Evolutionary conservation across 2,113 vertebrate genomes (phyloP), one percentile per base, ranked within the genome.

Genomic region (Zosterops japonicus): DNA sequence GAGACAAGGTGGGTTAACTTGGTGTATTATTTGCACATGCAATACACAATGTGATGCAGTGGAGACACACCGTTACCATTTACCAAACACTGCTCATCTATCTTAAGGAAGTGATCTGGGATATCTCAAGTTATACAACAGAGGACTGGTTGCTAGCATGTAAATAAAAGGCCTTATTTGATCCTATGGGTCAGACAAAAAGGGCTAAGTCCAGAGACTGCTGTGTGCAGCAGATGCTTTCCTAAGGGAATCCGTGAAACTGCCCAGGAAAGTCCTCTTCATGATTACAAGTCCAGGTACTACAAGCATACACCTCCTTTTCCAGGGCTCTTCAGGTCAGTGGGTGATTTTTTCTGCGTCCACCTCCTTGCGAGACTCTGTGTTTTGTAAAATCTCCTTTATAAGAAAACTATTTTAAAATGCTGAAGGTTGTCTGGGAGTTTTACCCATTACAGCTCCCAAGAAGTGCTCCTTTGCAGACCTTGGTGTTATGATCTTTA

Each of bases 261-360:
- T n/a, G 19, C 5, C 11, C 1, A 3, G 52, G 39, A 53, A 57
- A 72, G 17, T 71, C 27, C 10, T 8, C 36, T 56, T 68, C 29
- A 9, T 17, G 20, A 50, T 39, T 33, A 79, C 33, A 64, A 36
- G 57, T 44, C 22, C 33, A 57, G 15, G 18, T 31, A 24, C 29
- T 57, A 56, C 86, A 75, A 83, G 20, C 21, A 60, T 5, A 39
- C 2, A 1, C 7, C 27, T 53, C 17, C 41, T 83, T 80, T 81
- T 64, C 53, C 41, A 22, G 21, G 42, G n/a, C 56, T 69, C 52
- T 39, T 87, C 25, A 41, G 21, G 41, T 35, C n/a, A 53, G 7
- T 9, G 18, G 33, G n/a, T 0, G 1, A 25, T 24, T 52, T 28
- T 47, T 77, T 77, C 63, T 27, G n/a, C 0, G 0, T 22, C 53